These are phyloP conservation scores for Cyphomyrus discorhynchus DNA, from an alignment of 2,113 vertebrate genomes.

Conservation along the genomic window DNA sequence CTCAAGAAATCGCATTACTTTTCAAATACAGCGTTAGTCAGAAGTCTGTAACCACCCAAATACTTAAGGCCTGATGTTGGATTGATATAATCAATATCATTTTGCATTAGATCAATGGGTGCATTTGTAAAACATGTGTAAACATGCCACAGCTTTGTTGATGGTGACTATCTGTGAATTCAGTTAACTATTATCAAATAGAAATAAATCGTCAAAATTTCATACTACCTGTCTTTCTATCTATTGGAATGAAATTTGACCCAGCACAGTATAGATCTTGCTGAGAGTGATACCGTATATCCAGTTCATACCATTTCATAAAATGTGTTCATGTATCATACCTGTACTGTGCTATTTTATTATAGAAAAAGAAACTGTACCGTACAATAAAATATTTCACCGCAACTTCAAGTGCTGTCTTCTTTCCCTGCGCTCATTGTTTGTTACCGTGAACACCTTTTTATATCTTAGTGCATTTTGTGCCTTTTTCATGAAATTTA, in stretches of 20 bases:
- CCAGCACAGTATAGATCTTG: not conserved
- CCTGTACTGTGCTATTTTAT: no score
- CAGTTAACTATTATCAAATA: not conserved
- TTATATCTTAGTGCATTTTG: not conserved
- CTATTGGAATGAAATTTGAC: not conserved
- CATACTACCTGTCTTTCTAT: not conserved
- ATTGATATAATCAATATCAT: not conserved
- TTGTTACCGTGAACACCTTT: not conserved
- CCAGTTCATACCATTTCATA: not conserved
- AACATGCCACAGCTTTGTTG: not conserved
- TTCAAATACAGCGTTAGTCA: not conserved
- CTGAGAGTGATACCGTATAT: not conserved
- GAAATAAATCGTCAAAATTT: not conserved
- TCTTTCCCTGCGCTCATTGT: no score
- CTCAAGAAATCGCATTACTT: not conserved
- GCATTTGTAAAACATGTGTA: not conserved
- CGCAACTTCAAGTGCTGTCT: no score
- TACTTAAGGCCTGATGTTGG: not conserved
- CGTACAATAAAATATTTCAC: no score
- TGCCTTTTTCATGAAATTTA: not conserved
- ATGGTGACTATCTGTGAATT: not conserved
- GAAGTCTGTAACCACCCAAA: not conserved
- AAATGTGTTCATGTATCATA: no score
- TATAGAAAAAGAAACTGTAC: no score
- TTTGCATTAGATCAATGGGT: not conserved